These are phyloP conservation scores for Gadus chalcogrammus DNA, from an alignment of 2,113 vertebrate species.

Conservation along the genomic window DNA sequence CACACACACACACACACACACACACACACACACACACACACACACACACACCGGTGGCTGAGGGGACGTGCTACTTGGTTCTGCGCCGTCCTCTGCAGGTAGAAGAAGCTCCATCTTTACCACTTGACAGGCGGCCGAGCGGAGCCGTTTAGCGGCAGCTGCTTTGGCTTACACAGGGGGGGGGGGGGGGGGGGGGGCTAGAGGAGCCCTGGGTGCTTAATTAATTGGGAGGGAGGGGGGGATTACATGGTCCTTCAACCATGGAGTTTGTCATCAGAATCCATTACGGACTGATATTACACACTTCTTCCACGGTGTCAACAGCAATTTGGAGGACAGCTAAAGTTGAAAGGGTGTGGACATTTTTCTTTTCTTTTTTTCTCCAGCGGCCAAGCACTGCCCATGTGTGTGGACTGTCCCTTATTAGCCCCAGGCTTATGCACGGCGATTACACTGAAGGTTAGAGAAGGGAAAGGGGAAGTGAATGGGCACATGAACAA, in stretches of 20 bases:
- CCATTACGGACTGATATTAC: slow-evolving; percentile 95
- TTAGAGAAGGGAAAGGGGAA: too few relatives aligned
- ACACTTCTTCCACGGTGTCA: slow-evolving; percentile 92
- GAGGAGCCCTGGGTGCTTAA: slow-evolving; percentile 81
- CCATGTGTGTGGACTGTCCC: not conserved
- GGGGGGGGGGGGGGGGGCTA: slow-evolving; percentile 10
- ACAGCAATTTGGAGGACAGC: slow-evolving; percentile 87
- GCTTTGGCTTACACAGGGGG: slow-evolving; percentile 56
- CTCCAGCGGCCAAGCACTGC: slow-evolving; percentile 6
- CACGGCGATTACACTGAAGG: not conserved
- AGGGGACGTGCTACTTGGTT: slow-evolving; percentile 74
- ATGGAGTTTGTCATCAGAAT: slow-evolving; percentile 92
- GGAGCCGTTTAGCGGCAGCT: slow-evolving; percentile 84
- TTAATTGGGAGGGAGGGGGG: slow-evolving; percentile 90
- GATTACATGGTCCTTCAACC: slow-evolving; percentile 95
- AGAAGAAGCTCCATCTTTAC: slow-evolving; percentile 87
- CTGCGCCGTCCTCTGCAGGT: slow-evolving; percentile 65
- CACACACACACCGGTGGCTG: slow-evolving; percentile 64
- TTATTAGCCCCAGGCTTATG: not conserved
- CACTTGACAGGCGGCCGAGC: slow-evolving; percentile 83
- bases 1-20: slow-evolving; percentile 13
- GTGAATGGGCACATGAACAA: too few relatives aligned
- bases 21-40: slow-evolving; percentile 60
- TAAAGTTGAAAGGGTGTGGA: slow-evolving; percentile 56
- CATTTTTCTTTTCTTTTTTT: slow-evolving; percentile 34